These are phyloP conservation scores for Engystomops pustulosus DNA, from an alignment of 2,113 vertebrate species.

Conservation along the genomic window DNA sequence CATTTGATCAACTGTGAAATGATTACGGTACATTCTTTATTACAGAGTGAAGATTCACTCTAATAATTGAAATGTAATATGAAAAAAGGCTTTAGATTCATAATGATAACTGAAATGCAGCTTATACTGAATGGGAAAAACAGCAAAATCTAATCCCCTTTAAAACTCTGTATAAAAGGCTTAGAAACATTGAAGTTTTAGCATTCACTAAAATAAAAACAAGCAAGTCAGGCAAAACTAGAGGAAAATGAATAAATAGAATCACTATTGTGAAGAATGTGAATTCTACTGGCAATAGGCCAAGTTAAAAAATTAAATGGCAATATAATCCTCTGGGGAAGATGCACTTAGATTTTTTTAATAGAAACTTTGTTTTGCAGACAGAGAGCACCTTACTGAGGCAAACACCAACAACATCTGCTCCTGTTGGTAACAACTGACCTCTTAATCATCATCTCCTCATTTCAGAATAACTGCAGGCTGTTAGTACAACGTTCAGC, in stretches of 20 bases:
- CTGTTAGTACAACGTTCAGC: slow-evolving; percentile 61
- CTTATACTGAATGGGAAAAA: background rate
- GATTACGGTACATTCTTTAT: too few species aligned
- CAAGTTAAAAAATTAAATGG: slow-evolving; percentile 64
- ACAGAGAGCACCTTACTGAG: slow-evolving; percentile 58
- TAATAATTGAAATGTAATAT: background rate
- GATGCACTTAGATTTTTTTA: slow-evolving; percentile 64
- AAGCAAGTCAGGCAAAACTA: slow-evolving; percentile 26
- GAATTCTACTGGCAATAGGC: slow-evolving; percentile 62
- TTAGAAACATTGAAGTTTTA: slow-evolving; percentile 61
- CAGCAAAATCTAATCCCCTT: slow-evolving; percentile 57
- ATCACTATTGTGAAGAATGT: slow-evolving; percentile 63
- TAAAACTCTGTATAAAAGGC: slow-evolving; percentile 58
- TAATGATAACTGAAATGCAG: slow-evolving; percentile 23
- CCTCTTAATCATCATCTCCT: slow-evolving; percentile 68
- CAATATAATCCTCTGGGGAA: slow-evolving; percentile 63
- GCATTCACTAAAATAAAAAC: slow-evolving; percentile 59
- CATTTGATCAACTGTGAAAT: too few species aligned
- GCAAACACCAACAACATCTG: slow-evolving; percentile 66
- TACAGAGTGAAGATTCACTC: too few species aligned
- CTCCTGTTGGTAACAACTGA: slow-evolving; percentile 65
- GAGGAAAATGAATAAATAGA: slow-evolving; percentile 41
- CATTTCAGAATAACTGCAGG: slow-evolving; percentile 64
- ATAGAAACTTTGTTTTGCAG: slow-evolving; percentile 70
- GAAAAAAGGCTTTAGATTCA: background rate